Evolutionary conservation across 2,113 vertebrate species (phyloP), one percentile per base, ranked within the genome.

Genomic region (Elephantulus edwardii): DNA sequence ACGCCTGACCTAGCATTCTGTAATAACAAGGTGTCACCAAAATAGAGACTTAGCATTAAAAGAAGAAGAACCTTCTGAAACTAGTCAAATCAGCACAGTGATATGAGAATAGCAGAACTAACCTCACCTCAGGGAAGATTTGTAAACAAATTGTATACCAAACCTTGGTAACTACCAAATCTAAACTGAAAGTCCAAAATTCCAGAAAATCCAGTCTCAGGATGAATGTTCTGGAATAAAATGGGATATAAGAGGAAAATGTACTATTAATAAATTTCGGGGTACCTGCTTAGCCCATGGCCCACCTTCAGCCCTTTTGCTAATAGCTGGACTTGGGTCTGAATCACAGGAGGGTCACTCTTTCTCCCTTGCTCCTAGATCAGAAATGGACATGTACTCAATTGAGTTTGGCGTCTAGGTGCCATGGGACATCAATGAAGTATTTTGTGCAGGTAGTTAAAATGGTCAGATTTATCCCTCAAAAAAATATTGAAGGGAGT

Each of bases 91-190:
- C 17, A 78, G 86, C 48, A 72, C 30, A 50, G 30, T 2, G 68
- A 80, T 35, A 75, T n/a, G 12, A 94, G 19, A 91, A 60, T n/a
- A 85, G 62, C 58, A 79, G 76, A 93, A 70, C 40, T 56, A 90
- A 60, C 60, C 42, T 77, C 22, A 52, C 14, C 5, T 2, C 48
- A 19, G 40, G 60, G 60, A 80, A 35, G 10, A 35, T 48, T 38
- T 80, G 33, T 56, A 68, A 85, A 86, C 33, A 70, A 84, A 83
- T 1, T 22, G 14, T 48, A 56, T 77, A 84, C 28, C 44, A 82
- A 93, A 72, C 20, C 16, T 68, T 74, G 42, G 35, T n/a, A 11
- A 78, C 33, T 75, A 66, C 66, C 40, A 90, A 52, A 71, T 58
- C 46, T 62, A n/a, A n/a, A 88, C 26, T 52, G 20, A 75, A 82